phyloP scores from a whole-genome alignment of 2,888 invertebrate species.

The Chaetogeoica ovagalla region DNA sequence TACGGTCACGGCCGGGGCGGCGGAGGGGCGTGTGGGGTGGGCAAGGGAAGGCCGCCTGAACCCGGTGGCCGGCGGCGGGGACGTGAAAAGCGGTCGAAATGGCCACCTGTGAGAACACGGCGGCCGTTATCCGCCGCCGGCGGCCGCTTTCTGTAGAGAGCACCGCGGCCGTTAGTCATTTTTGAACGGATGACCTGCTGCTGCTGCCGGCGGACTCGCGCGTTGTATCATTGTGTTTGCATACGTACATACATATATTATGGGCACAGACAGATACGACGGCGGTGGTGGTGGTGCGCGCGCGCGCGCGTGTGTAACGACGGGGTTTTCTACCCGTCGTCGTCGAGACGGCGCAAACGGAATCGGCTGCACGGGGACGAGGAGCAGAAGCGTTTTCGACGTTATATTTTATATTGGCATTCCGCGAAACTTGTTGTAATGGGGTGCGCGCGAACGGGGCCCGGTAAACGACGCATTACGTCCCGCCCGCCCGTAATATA shows the following conservation, averaged over 20 bases:
- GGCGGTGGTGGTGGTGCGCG: no score
- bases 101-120: conserved; percentile 52
- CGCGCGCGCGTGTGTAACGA: no score
- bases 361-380: no score
- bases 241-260: not conserved
- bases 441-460: not conserved
- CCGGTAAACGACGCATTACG: not conserved
- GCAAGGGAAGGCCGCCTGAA: no score
- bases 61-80: not conserved
- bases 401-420: conserved; percentile 34
- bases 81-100: conserved; percentile 33
- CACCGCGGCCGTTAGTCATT: conserved; percentile 44
- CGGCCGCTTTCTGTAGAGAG: no score
- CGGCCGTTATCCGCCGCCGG: conserved; percentile 30
- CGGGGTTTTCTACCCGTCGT: no score
- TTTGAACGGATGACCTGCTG: conserved; percentile 25
- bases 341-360: no score
- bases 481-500: not conserved
- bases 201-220: not conserved
- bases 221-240: conserved; percentile 26
- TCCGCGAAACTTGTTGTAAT: conserved; percentile 16
- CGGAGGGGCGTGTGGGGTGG: no score
- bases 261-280: no score
- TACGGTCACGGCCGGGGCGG: no score
- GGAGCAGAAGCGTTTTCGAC: not conserved